These are phyloP conservation scores for Synanthedon vespiformis DNA, from an alignment of 2,888 invertebrate species.

Conservation along the genomic window DNA sequence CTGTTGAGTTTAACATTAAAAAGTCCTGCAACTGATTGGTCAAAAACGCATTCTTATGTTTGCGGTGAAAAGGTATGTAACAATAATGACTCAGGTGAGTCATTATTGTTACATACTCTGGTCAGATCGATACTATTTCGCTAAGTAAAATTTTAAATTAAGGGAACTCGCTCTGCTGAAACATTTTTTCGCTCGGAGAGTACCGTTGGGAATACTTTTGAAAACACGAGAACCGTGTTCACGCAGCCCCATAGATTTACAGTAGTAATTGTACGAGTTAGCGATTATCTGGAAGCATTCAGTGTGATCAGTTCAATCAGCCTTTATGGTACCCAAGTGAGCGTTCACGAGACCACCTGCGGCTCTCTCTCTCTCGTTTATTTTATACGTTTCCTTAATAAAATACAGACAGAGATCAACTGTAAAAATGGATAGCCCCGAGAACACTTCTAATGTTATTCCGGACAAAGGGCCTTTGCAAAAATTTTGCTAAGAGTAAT, in stretches of 20 bases:
- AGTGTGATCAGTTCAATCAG: constrained; percentile 15
- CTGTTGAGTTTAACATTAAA: no score
- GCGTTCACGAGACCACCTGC: constrained; percentile 12
- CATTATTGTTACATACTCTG: no score
- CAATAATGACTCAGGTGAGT: no score
- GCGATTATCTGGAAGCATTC: constrained; percentile 9
- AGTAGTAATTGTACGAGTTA: constrained; percentile 1
- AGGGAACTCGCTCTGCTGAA: neutral
- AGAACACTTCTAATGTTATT: neutral
- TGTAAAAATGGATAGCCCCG: constrained; percentile 5
- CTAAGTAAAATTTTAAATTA: no score
- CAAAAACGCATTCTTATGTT: no score
- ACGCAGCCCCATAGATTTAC: neutral
- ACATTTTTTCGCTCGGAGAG: neutral
- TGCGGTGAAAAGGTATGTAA: no score
- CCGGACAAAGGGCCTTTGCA: neutral
- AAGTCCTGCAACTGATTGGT: no score
- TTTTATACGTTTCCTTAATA: constrained; percentile 16
- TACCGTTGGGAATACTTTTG: neutral
- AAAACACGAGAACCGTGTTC: neutral
- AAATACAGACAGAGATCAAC: constrained; percentile 10
- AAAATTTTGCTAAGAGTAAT: neutral
- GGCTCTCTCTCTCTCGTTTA: constrained; percentile 14
- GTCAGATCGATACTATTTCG: no score
- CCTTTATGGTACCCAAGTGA: constrained; percentile 8